These are phyloP conservation scores for Bradypodion ventrale DNA, from an alignment of 2,797 vertebrate species.

Conservation along the genomic window DNA sequence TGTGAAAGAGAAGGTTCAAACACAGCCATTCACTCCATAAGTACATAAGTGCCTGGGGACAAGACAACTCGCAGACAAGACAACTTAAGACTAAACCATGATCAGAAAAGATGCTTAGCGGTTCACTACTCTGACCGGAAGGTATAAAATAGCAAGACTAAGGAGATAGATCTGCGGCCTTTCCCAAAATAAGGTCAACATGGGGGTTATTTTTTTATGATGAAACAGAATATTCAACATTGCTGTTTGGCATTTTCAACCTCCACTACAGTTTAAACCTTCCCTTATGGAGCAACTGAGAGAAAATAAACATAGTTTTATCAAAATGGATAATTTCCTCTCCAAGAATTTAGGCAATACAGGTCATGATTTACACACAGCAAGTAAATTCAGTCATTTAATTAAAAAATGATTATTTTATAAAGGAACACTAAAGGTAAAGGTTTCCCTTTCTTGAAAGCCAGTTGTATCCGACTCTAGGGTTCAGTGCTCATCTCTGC, in stretches of 20 bases:
- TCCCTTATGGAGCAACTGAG: background rate
- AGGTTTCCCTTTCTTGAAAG: no score
- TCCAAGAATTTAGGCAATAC: background rate
- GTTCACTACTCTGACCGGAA: slow-evolving; percentile 5
- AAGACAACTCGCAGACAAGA: background rate
- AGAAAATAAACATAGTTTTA: background rate
- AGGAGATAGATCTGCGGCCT: background rate
- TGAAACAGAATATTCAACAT: background rate
- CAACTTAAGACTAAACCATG: background rate
- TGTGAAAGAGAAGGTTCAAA: background rate
- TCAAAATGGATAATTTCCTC: background rate
- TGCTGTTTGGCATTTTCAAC: background rate
- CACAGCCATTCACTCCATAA: background rate
- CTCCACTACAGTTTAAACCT: background rate
- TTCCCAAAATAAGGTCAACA: background rate
- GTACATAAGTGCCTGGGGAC: no score
- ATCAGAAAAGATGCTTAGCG: background rate
- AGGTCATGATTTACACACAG: background rate
- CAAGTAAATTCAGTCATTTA: background rate
- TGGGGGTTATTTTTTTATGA: background rate
- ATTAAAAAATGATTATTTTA: background rate
- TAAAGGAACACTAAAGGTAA: background rate
- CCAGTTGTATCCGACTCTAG: no score
- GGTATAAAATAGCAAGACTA: slow-evolving; percentile 12
- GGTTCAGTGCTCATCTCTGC: no score